Base-by-base conservation (phyloP, 1,140 invertebrate species). In the Brachionus rotundiformis region DNA sequence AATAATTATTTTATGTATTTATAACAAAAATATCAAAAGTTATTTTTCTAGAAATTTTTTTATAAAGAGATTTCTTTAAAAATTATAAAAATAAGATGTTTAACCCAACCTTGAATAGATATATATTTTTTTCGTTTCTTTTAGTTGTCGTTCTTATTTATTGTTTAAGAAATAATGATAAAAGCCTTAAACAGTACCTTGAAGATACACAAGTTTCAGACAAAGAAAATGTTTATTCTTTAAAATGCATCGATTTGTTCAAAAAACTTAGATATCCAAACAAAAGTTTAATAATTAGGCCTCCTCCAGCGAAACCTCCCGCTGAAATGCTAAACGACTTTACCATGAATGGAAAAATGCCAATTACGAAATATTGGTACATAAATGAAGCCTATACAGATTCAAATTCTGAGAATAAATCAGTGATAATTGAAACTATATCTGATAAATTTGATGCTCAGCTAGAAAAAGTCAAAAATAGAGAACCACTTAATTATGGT, bases 341-440 rank as follows among this genome's bases (percentile, higher is more conserved):
- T 39, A 49, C 36, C 3, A 41, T 44, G 71, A 75, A 75, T 39
- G 71, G 71, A 75, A 25, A 75, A 27, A 75, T 75, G 71, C 71
- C 71, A 11, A 75, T 75, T 1, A 75, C 36, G 8, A 75, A 49
- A 11, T 44, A 75, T 25, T 41, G 11, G 36, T 75, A 75, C 33
- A 11, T 75, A 2, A 41, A 75, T 19, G 33, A 27, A 7, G 33
- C 71, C 10, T 75, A 75, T 75, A 23, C 71, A 19, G 71, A 75
- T 19, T 41, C 71, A n/a, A 27, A 75, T 41, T 44, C 36, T 33
- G 33, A 75, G 2, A 39, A 49, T 6, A 44, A 41, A 44, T n/a
- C 36, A n/a, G 33, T n/a, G 5, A 49, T 44, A 11, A 49, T 2
- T 16, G 44, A 75, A 49, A 41, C n/a, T 41, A 49, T 75, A 13